Evolutionary conservation across 2,113 vertebrate species (phyloP).

Genomic region (Actenoides hombroni): DNA sequence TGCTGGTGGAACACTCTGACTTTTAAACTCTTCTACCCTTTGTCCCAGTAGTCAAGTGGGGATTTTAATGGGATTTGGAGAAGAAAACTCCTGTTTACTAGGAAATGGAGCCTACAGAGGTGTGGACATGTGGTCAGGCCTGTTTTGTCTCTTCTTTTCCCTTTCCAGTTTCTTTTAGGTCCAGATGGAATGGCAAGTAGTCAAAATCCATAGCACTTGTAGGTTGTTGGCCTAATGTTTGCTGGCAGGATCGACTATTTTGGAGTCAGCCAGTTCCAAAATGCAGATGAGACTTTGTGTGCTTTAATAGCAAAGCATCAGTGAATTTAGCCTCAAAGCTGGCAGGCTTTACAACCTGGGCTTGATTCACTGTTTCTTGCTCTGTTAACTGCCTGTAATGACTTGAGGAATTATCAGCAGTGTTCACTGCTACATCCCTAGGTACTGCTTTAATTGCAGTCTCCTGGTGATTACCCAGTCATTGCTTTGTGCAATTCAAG

Average conservation of each 20-base stretch:
- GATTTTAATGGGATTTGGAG: not conserved
- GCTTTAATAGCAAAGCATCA: not conserved
- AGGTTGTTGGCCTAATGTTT: not conserved
- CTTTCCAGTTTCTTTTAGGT: not conserved
- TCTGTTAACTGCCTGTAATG: not conserved
- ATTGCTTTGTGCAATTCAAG: not conserved
- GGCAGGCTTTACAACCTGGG: not conserved
- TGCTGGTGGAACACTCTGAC: not conserved
- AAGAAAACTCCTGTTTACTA: not conserved
- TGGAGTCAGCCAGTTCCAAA: not conserved
- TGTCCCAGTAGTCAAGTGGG: not conserved
- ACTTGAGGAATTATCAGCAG: not conserved
- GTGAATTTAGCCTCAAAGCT: not conserved
- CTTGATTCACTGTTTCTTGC: not conserved
- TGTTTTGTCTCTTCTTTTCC: not conserved
- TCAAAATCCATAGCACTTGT: not conserved
- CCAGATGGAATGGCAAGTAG: not conserved
- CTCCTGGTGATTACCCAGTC: not conserved
- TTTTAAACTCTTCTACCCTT: not conserved
- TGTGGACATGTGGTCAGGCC: not conserved
- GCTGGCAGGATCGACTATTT: not conserved
- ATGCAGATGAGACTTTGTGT: fast-evolving
- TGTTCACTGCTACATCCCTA: not conserved
- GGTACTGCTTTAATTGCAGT: not conserved
- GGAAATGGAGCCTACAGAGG: not conserved